Conservation (phyloP, 2,888 invertebrate species). For the Plebejus melissa region DNA sequence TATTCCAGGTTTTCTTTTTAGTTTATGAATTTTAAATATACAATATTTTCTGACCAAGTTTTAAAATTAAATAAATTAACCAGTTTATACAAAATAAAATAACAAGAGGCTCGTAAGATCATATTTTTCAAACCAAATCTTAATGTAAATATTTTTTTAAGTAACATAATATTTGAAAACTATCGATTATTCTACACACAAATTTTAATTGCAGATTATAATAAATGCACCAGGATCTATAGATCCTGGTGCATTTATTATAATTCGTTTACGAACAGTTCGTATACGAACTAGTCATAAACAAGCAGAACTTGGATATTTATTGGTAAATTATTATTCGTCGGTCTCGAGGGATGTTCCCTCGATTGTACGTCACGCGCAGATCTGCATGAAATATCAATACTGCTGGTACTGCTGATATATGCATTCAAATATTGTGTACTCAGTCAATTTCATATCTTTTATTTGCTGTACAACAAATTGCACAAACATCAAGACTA, state of each 20-base stretch:
- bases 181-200: neutral
- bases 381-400: conserved; percentile 24
- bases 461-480: neutral
- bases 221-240: neutral
- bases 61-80: no score
- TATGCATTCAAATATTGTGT: conserved; percentile 21
- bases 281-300: neutral
- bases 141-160: neutral
- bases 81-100: no score
- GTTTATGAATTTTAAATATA: no score
- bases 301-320: neutral
- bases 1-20: neutral
- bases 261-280: no score
- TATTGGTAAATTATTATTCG: conserved; percentile 6
- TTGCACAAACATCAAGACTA: neutral
- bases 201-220: neutral
- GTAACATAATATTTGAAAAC: neutral
- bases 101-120: neutral
- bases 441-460: neutral
- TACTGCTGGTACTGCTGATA: conserved; percentile 1
- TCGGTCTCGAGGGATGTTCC: neutral
- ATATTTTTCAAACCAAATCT: neutral
- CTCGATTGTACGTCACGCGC: conserved; percentile 20
- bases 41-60: no score
- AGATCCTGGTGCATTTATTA: no score